These are phyloP conservation scores for Lymantria dispar DNA, from an alignment of 2,888 invertebrate genomes.

Conservation along the genomic window DNA sequence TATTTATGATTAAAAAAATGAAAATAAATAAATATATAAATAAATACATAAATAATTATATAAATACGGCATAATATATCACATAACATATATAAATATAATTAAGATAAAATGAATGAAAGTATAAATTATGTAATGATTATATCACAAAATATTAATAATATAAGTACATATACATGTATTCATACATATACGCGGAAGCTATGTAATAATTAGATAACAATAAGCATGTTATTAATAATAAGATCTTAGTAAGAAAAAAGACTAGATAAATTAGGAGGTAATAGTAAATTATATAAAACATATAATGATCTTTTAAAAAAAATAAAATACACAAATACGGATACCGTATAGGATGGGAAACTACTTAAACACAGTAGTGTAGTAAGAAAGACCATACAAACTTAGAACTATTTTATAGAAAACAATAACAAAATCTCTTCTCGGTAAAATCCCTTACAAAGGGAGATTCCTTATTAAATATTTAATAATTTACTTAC, in stretches of 20 bases:
- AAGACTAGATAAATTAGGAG: constrained; percentile 56
- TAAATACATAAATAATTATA: background rate
- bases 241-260: constrained; percentile 52
- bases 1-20: background rate
- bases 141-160: constrained; percentile 24
- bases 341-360: constrained; percentile 76
- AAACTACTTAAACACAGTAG: constrained; percentile 75
- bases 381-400: constrained; percentile 66
- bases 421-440: constrained; percentile 64
- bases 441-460: constrained; percentile 53
- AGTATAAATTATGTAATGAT: constrained; percentile 13
- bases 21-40: background rate
- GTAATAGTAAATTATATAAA: constrained; percentile 29
- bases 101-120: constrained; percentile 6
- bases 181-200: background rate
- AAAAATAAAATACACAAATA: constrained; percentile 72
- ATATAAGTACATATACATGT: constrained; percentile 23
- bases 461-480: constrained; percentile 63
- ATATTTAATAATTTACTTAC: constrained; percentile 63
- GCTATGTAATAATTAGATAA: constrained; percentile 21
- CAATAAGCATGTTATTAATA: constrained; percentile 23
- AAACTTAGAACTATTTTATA: constrained; percentile 71
- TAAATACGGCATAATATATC: background rate
- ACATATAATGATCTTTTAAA: constrained; percentile 36
- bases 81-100: constrained; percentile 1